Base-by-base conservation (phyloP, 2,797 vertebrate species). In the Tinamus major region DNA sequence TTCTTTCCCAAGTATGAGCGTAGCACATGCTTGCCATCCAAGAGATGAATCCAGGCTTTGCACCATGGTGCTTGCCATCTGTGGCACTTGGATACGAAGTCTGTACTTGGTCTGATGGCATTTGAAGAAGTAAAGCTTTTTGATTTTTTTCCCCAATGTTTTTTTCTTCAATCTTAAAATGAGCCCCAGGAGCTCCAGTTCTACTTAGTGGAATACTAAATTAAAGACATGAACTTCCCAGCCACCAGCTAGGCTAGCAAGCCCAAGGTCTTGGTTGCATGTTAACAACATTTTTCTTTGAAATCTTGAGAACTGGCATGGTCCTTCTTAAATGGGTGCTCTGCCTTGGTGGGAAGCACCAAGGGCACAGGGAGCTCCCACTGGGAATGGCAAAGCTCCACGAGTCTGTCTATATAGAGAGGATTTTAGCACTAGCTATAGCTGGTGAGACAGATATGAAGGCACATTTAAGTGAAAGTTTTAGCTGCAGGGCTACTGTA, bases 1-100 rank as follows among this genome's bases (percentile, higher is more conserved):
- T 79, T 86, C 13, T 87, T 92, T 86, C 84, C 77, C 48, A 55
- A 80, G 65, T 64, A 53, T 29, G 56, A 88, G 74, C 46, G 84
- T 35, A 69, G 78, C 49, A 69, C 49, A 16, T 12, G 23, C 65
- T 76, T 49, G 37, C 1, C 0, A 78, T 65, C 68, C 72, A 76
- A 4, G 1, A 5, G 62, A 83, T 78, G 55, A 75, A 78, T 94
- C 69, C 76, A 6, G 71, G 27, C 29, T 92, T 80, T 65, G 62
- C 69, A 75, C 53, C 0, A 0, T 41, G 70, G 79, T 76, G 42
- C 69, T 87, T 90, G 81, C 72, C 65, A 35, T 85, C 72, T 80
- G 68, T 75, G 84, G 49, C 27, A 33, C 81, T 89, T 58, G 18
- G 48, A 85, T 51, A 35, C 8, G 71, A 68, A 48, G 72, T 65